Base-by-base conservation (phyloP, 2,797 vertebrate genomes). In the Acanthis flammea region DNA sequence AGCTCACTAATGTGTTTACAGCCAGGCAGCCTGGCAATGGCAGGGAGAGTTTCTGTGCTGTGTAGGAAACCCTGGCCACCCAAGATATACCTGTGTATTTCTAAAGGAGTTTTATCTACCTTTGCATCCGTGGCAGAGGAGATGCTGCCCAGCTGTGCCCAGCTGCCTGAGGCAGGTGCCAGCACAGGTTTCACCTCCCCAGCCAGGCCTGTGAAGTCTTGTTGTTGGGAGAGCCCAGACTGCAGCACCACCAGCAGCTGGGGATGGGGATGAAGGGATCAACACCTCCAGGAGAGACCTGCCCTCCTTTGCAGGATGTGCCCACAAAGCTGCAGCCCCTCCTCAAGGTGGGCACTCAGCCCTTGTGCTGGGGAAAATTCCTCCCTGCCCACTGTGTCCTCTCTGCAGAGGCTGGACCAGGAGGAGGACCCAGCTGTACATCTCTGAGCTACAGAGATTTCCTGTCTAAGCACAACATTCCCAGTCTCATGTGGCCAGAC, bases 121-220 rank as follows among this genome's bases (percentile, higher is more conserved):
- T 68, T 90, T 83, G 58, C 81, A 45, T 70, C 45, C 9, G 0
- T 25, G 58, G 76, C 74, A 73, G 47, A 91, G 50, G 53, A 91
- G 53, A 15, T 53, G 53, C 77, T 54, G 53, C 66, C 63, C 81
- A 41, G 66, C 72, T 50, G 58, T 66, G 63, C 51, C 48, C 2
- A 2, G 53, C 57, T 94, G 77, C 55, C 76, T 93, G 63, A 83
- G 83, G 44, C 54, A 30, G 84, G 12, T 14, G 8, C 75, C 27
- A 6, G 47, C 6, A 1, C 35, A 62, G 76, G 57, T 66, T 75
- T 72, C 47, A 7, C 45, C 35, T 82, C 68, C 28, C 39, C 62
- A 68, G 35, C 31, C 50, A 70, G 88, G 65, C 53, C 71, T 96
- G 77, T 88, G 63, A 79, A 48, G 39, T 80, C 91, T 92, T 75